Conservation (phyloP, 2,113 vertebrate species). For the Tragelaphus scriptus region DNA sequence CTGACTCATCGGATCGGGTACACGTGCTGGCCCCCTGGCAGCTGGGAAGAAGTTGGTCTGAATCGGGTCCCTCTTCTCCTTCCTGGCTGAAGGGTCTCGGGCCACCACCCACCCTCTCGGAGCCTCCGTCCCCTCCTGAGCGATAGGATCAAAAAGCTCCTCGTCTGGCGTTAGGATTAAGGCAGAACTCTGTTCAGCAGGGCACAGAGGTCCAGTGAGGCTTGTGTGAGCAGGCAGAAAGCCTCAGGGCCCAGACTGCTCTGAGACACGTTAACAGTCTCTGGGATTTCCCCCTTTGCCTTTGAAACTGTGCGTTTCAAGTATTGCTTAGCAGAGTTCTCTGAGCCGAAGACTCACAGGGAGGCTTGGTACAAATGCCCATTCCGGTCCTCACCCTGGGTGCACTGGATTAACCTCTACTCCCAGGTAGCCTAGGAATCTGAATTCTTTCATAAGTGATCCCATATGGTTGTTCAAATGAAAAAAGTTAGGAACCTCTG, state of each 20-base stretch:
- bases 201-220: background rate
- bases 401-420: background rate
- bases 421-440: background rate
- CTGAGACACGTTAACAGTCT: background rate
- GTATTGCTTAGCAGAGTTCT: background rate
- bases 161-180: background rate
- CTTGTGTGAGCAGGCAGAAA: background rate
- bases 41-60: background rate
- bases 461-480: background rate
- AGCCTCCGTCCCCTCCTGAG: background rate
- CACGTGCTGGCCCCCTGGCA: fast-evolving
- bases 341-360: background rate
- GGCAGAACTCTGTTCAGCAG: background rate
- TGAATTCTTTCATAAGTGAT: background rate
- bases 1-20: fast-evolving
- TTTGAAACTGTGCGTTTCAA: background rate
- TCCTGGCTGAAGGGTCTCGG: background rate
- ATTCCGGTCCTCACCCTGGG: background rate
- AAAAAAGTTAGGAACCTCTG: background rate
- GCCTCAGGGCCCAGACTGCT: background rate
- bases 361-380: background rate
- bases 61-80: background rate
- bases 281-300: background rate
- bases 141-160: background rate
- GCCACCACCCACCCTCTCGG: background rate